Base-by-base conservation (phyloP, 2,888 invertebrate genomes). In the Uloborus plumipes region DNA sequence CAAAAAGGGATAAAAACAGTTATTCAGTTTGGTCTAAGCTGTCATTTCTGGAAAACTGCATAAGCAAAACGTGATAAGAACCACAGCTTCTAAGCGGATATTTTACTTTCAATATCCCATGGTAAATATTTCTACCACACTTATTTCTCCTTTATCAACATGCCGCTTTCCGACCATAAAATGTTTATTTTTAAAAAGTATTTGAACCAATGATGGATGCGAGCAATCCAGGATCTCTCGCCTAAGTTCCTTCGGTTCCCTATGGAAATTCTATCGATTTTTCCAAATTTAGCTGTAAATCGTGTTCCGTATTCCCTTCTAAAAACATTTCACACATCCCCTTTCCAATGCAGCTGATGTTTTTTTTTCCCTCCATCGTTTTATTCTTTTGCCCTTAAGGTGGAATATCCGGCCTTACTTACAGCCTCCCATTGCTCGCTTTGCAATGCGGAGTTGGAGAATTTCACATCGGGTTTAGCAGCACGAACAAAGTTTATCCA, bases 201-300 rank as follows among this genome's bases (percentile, higher is more conserved):
- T 74, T 58, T 55, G 4, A 55, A 31, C 53, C 64, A 65, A 65
- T 74, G 74, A 74, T 74, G 74, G 65, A 74, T 74, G 58, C 65
- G 58, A 55, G 65, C 74, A 74, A 74, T 74, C 65, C 55, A 49
- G 65, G 49, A 64, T 55, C 55, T 55, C 55, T 6, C 39, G 39
- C 51, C 65, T 65, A 47, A 74, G 65, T 20, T 51, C 47, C 58
- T 20, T 18, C 70, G 47, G 31, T 74, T 62, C 64, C 62, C 62
- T 74, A 74, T 53, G 65, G 65, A 74, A 74, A 74, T 74, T n/a
- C 47, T 39, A 74, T 74, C 74, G 74, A 74, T 74, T 64, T n/a
- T 74, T 74, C 53, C 53, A 55, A 53, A 71, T 74, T 65, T 74
- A 74, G 74, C 74, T 74, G 55, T 65, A 65, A 55, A 74, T 74